These are phyloP conservation scores for Argyrosomus japonicus DNA, from an alignment of 2,113 vertebrate genomes.

Conservation along the genomic window DNA sequence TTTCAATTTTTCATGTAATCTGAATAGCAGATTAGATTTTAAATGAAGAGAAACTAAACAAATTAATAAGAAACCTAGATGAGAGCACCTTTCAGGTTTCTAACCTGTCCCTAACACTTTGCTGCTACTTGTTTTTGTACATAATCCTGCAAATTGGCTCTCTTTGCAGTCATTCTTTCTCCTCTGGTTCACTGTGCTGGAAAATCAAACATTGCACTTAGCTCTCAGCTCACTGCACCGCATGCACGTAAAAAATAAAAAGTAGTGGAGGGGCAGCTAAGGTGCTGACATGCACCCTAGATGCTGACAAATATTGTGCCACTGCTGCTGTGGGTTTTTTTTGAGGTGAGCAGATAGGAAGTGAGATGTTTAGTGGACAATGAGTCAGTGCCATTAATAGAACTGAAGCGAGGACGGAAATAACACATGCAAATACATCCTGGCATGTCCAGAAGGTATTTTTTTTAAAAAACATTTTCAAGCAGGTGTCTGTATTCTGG, in stretches of 20 bases:
- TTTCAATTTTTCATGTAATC: neutral
- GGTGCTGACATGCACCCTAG: neutral
- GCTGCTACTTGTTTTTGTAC: constrained; percentile 11
- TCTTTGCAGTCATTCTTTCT: neutral
- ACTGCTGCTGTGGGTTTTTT: constrained; percentile 26
- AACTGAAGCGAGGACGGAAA: neutral
- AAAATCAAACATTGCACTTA: neutral
- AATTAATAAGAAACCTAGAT: too few species aligned
- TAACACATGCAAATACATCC: neutral
- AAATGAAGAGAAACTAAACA: neutral
- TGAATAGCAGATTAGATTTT: neutral
- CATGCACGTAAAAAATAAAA: neutral
- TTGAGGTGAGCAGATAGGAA: constrained; percentile 17
- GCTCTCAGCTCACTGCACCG: neutral
- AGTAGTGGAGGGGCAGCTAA: neutral
- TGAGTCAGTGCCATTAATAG: constrained; percentile 9
- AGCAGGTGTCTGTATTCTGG: neutral
- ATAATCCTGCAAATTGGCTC: neutral
- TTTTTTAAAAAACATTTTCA: neutral
- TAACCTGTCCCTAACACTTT: neutral
- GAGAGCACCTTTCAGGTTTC: constrained; percentile 1
- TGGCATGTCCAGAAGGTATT: neutral
- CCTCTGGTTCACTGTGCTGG: neutral
- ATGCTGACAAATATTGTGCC: neutral
- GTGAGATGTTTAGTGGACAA: neutral